phyloP scores from a whole-genome alignment of 2,797 vertebrate species.

The Etheostoma nigrum region DNA sequence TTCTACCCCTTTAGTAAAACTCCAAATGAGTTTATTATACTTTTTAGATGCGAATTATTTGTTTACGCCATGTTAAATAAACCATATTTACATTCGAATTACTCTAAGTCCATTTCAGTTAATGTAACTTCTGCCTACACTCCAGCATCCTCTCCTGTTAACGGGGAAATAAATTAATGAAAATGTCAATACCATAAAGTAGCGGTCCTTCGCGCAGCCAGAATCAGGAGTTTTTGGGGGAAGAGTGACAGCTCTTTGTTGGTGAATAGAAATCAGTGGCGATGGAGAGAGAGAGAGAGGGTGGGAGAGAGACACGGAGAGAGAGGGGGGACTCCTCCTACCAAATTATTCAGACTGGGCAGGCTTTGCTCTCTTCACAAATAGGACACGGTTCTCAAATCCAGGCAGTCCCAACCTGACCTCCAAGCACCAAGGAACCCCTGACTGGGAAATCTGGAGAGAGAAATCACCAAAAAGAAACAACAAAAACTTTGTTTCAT shows the following conservation, averaged over 20 bases:
- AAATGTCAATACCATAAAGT: constrained; percentile 76
- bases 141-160: constrained; percentile 32
- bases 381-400: constrained; percentile 93
- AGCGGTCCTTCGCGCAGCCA: constrained; percentile 82
- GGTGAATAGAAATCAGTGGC: constrained; percentile 93
- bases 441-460: constrained; percentile 80
- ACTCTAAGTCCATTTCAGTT: constrained; percentile 9
- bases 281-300: constrained; percentile 81
- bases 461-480: constrained; percentile 71
- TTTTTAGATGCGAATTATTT: neutral
- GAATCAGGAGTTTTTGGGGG: constrained; percentile 87
- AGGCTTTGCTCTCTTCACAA: constrained; percentile 96
- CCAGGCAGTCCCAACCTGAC: constrained; percentile 95
- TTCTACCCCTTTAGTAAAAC: neutral
- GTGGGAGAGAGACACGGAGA: constrained; percentile 71
- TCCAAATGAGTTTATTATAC: neutral
- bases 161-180: constrained; percentile 68
- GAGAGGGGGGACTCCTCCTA: constrained; percentile 93
- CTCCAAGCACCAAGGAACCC: constrained; percentile 91
- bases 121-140: neutral
- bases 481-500: constrained; percentile 75
- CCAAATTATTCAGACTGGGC: constrained; percentile 98
- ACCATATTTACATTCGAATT: neutral
- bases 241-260: constrained; percentile 99
- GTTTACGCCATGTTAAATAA: constrained; percentile 4